A percentile compares a stretch with the other conserved stretches of the same genome.
phyloP scores from a whole-genome alignment of 2,113 vertebrate species.

The Indicator indicator region DNA sequence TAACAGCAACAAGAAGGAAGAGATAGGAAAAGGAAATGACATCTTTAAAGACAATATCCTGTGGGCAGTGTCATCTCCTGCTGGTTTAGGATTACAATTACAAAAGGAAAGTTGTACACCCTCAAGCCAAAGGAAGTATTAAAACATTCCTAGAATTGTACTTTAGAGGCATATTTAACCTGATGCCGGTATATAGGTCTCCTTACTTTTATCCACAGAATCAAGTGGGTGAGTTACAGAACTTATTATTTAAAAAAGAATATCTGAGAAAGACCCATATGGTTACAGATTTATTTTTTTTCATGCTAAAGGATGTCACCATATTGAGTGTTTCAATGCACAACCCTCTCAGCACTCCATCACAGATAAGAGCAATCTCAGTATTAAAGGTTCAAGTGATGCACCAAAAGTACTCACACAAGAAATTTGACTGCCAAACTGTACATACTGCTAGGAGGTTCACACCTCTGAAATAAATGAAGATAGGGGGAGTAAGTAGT shows the following conservation, averaged over 20 bases:
- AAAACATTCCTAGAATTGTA: background rate
- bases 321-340: background rate
- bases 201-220: background rate
- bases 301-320: background rate
- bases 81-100: background rate
- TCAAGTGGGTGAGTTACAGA: background rate
- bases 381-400: background rate
- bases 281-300: background rate
- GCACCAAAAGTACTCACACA: background rate
- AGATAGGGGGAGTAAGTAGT: background rate
- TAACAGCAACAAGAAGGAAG: background rate
- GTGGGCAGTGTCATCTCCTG: background rate
- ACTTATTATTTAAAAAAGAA: background rate
- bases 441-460: background rate
- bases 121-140: background rate
- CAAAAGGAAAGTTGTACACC: conserved; percentile 25
- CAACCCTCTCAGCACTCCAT: background rate
- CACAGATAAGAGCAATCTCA: background rate
- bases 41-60: conserved; percentile 8
- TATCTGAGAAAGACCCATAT: background rate
- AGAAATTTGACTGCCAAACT: background rate
- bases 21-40: conserved; percentile 25
- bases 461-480: background rate
- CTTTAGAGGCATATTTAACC: background rate
- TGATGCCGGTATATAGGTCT: background rate